These are phyloP conservation scores for Dysidea cf. avara DNA, from an alignment of 37 sponge, comb jelly and placozoan species.

Conservation along the genomic window DNA sequence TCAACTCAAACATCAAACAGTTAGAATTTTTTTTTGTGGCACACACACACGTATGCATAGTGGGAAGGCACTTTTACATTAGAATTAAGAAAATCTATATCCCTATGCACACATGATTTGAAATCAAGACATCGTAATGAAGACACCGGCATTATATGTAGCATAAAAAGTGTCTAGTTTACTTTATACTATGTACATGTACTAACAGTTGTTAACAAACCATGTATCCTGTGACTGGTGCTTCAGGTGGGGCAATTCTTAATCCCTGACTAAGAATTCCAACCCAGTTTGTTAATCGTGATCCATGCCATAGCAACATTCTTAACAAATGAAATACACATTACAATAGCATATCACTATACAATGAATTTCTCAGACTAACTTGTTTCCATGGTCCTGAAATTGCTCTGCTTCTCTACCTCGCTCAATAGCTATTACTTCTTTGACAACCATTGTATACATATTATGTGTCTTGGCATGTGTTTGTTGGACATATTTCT, in stretches of 20 bases:
- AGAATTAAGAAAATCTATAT: too few relatives aligned
- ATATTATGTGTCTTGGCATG: slow-evolving; percentile 86
- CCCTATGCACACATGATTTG: slow-evolving; percentile 1
- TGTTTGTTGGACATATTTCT: slow-evolving; percentile 81
- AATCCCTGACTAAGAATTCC: slow-evolving; percentile 96
- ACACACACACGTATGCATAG: too few relatives aligned
- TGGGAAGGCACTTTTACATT: too few relatives aligned
- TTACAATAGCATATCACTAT: not conserved
- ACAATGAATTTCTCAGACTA: not conserved
- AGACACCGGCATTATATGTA: too few relatives aligned
- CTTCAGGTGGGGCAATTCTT: slow-evolving; percentile 96
- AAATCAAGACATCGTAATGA: too few relatives aligned
- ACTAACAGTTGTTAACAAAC: too few relatives aligned
- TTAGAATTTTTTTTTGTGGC: not conserved
- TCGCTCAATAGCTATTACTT: slow-evolving; percentile 73
- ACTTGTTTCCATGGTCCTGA: slow-evolving; percentile 89
- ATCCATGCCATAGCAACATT: slow-evolving; percentile 96
- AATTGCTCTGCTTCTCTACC: slow-evolving; percentile 67
- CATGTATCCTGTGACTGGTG: slow-evolving; percentile 99
- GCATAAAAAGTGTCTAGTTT: too few relatives aligned
- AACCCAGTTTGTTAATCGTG: slow-evolving; percentile 96
- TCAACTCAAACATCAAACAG: not conserved
- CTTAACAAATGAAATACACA: slow-evolving; percentile 49
- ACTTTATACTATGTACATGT: too few relatives aligned
- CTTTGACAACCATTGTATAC: slow-evolving; percentile 70